A percentile compares a stretch with the other conserved stretches of the same genome.
These are phyloP conservation scores for Rynchops niger DNA, from an alignment of 2,113 vertebrate species.

Conservation along the genomic window DNA sequence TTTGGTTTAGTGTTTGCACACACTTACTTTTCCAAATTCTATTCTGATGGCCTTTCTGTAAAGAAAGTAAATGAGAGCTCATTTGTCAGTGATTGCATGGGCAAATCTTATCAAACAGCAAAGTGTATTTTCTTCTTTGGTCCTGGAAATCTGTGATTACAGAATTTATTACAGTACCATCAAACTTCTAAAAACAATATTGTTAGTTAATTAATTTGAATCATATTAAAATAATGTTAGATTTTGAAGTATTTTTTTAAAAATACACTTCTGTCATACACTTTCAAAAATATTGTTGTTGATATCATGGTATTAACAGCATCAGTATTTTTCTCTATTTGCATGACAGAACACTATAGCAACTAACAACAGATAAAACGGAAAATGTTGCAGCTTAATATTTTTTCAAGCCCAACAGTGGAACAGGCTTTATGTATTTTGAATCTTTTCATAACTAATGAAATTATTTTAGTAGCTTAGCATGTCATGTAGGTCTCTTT, in stretches of 20 bases:
- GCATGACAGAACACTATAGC: neutral
- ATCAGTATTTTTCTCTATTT: neutral
- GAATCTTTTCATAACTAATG: neutral
- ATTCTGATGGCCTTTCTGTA: neutral
- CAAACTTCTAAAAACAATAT: conserved; percentile 5
- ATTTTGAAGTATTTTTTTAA: neutral
- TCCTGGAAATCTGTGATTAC: neutral
- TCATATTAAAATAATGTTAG: neutral
- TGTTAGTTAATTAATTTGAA: conserved; percentile 13
- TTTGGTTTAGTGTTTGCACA: conserved; percentile 10
- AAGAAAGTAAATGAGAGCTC: conserved; percentile 28
- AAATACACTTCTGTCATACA: neutral
- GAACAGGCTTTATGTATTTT: neutral
- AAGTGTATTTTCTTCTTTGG: conserved; percentile 37
- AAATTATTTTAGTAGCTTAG: neutral
- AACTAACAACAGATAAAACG: neutral
- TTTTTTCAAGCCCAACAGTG: neutral
- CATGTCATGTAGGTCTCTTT: neutral
- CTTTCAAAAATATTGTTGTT: neutral
- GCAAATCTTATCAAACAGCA: neutral
- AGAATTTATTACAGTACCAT: neutral
- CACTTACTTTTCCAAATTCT: neutral
- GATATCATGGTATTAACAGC: neutral
- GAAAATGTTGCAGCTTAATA: neutral
- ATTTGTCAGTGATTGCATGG: conserved; percentile 49